Conservation (phyloP, 2,797 vertebrate genomes). For the Podarcis siculus region DNA sequence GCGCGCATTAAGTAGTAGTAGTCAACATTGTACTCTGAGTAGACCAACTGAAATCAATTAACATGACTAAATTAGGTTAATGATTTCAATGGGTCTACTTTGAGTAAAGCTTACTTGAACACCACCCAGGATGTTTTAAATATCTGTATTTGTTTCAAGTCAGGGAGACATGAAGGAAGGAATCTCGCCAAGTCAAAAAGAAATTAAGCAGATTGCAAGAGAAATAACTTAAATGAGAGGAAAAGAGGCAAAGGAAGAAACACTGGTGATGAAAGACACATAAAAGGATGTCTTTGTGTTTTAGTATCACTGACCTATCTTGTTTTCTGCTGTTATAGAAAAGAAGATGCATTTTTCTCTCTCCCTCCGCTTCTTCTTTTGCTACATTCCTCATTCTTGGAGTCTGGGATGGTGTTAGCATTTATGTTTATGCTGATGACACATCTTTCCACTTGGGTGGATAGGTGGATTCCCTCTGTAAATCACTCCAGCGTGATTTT, state of each 20-base stretch:
- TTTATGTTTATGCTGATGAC: constrained; percentile 68
- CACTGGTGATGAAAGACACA: not conserved
- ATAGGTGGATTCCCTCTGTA: constrained; percentile 71
- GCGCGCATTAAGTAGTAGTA: too few species aligned
- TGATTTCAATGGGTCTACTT: too few species aligned
- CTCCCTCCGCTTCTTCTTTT: constrained; percentile 18
- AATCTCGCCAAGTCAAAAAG: not conserved
- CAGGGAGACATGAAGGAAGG: not conserved
- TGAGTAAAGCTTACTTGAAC: too few species aligned
- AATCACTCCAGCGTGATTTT: constrained; percentile 75
- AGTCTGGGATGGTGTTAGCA: constrained; percentile 45
- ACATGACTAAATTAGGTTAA: too few species aligned
- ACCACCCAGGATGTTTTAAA: not conserved
- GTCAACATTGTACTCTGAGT: too few species aligned
- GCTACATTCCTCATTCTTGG: constrained; percentile 46
- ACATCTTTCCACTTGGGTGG: constrained; percentile 69
- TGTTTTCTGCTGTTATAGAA: not conserved
- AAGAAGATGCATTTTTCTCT: not conserved
- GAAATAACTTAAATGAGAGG: not conserved
- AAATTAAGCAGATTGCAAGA: not conserved
- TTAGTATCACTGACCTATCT: not conserved
- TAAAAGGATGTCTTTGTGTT: not conserved
- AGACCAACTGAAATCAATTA: too few species aligned
- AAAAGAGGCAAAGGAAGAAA: not conserved
- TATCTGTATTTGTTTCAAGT: not conserved